Evolutionary conservation across 2,113 vertebrate species (phyloP).

Genomic region (Suricata suricatta): DNA sequence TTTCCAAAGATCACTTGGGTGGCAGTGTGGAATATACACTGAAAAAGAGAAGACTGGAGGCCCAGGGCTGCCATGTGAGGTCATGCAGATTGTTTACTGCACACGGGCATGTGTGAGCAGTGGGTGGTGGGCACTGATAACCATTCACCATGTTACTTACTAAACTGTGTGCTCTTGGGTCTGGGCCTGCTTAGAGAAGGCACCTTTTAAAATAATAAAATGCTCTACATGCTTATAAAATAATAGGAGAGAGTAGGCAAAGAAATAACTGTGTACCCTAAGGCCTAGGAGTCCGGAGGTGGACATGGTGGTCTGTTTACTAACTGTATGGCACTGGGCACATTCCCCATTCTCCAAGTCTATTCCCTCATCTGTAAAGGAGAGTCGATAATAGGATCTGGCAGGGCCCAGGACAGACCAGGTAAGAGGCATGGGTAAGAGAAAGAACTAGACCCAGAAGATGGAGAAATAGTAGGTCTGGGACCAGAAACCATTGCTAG

Average conservation of each 20-base stretch:
- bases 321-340: background rate
- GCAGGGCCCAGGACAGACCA: background rate
- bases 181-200: background rate
- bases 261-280: background rate
- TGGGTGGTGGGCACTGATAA: background rate
- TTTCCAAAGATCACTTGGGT: background rate
- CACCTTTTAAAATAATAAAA: background rate
- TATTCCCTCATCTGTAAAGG: background rate
- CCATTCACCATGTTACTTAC: background rate
- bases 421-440: background rate
- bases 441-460: background rate
- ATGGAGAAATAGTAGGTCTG: background rate
- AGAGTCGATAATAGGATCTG: background rate
- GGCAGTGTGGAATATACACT: background rate
- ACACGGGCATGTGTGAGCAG: background rate
- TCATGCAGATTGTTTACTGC: background rate
- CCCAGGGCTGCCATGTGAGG: background rate
- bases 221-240: background rate
- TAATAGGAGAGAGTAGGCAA: background rate
- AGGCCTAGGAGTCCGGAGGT: background rate
- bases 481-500: background rate
- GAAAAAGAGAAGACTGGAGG: background rate
- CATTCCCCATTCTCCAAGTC: background rate
- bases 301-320: background rate
- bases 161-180: background rate